phyloP scores from a whole-genome alignment of 2,888 invertebrate species.

The Griposia aprilina region DNA sequence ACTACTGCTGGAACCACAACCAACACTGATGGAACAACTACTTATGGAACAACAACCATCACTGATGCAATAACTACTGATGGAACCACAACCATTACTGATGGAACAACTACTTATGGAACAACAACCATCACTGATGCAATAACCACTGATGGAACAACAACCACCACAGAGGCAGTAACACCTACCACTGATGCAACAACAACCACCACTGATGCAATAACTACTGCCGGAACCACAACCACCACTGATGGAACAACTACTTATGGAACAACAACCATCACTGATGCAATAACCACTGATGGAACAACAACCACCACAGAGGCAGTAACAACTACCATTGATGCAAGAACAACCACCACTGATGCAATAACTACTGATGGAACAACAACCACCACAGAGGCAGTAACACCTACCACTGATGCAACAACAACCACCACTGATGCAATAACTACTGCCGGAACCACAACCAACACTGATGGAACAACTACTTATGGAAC shows the following conservation, averaged over 20 bases:
- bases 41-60: no score
- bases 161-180: not conserved
- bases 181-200: no score
- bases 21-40: no score
- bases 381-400: not conserved
- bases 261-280: not conserved
- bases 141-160: no score
- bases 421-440: not conserved
- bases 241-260: not conserved
- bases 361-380: not conserved
- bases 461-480: not conserved
- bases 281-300: not conserved
- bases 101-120: no score
- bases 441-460: not conserved
- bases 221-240: no score
- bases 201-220: not conserved
- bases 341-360: not conserved
- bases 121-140: not conserved
- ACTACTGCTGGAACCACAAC: no score
- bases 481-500: not conserved
- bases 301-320: not conserved
- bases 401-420: not conserved
- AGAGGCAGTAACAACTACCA: no score
- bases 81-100: no score
- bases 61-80: no score